Conservation (phyloP, 2,797 vertebrate genomes). For the Sarcophilus harrisii region DNA sequence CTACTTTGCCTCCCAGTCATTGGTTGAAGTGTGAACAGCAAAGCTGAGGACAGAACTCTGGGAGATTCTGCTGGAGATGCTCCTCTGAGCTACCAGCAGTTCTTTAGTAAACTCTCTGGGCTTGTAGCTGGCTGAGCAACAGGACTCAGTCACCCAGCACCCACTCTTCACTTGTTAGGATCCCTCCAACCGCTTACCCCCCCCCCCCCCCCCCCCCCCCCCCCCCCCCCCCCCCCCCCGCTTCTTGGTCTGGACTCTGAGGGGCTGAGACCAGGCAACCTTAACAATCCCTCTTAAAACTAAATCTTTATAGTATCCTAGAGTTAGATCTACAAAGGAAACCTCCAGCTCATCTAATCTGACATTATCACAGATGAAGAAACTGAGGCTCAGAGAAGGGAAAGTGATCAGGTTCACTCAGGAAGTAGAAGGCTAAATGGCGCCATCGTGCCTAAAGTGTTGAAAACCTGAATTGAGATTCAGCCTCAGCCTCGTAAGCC, state of each 20-base stretch:
- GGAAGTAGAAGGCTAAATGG: background rate
- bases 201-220: background rate
- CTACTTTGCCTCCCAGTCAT: background rate
- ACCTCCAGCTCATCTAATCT: background rate
- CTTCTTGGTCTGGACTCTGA: background rate
- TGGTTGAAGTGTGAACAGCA: background rate
- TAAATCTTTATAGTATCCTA: background rate
- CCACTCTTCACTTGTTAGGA: rapidly evolving
- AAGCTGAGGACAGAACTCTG: background rate
- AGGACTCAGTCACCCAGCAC: background rate
- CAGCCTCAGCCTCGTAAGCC: background rate
- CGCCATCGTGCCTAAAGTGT: background rate
- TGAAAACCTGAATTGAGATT: background rate
- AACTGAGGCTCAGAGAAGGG: background rate
- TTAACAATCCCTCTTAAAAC: background rate
- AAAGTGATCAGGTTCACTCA: background rate
- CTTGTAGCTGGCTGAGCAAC: background rate
- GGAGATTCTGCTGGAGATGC: background rate
- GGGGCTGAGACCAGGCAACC: background rate
- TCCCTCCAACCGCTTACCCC: background rate
- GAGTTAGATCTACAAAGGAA: background rate
- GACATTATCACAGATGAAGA: background rate
- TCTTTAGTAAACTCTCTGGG: background rate
- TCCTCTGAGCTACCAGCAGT: background rate
- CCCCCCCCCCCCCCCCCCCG: background rate